phyloP scores from a whole-genome alignment of 30 jellyfish, hydroid and myxozoan species.

The Aurelia aurita complex sp. Pacific region DNA sequence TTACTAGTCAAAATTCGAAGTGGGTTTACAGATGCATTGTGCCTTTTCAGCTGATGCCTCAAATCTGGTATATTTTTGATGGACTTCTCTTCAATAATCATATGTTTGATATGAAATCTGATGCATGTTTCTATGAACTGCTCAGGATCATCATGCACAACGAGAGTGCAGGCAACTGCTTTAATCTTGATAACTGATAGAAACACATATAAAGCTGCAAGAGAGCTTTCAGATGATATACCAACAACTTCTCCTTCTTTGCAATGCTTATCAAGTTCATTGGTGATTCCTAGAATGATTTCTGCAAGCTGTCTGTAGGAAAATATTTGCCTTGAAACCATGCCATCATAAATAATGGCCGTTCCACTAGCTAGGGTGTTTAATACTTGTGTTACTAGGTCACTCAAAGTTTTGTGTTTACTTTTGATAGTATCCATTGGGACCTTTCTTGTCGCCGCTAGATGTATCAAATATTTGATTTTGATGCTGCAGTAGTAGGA shows the following conservation, averaged over 20 bases:
- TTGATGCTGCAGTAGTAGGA: no score
- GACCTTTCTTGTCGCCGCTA: no score
- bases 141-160: neutral
- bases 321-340: neutral
- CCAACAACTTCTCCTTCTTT: constrained; percentile 34
- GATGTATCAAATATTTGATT: no score
- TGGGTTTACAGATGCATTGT: no score
- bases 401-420: no score
- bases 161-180: constrained; percentile 49
- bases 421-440: no score
- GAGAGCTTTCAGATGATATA: constrained; percentile 3
- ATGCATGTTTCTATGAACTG: neutral
- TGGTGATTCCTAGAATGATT: neutral
- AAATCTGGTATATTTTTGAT: no score
- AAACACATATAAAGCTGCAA: constrained; percentile 3
- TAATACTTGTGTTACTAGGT: no score
- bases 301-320: constrained; percentile 14
- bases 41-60: no score
- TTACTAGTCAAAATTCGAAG: no score
- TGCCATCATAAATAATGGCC: constrained; percentile 33
- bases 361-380: neutral
- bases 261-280: constrained; percentile 11
- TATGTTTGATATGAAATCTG: neutral
- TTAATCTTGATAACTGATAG: constrained; percentile 27
- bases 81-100: neutral